Conservation (phyloP, 1,140 invertebrate genomes). For the Pseudoatta argentina region DNA sequence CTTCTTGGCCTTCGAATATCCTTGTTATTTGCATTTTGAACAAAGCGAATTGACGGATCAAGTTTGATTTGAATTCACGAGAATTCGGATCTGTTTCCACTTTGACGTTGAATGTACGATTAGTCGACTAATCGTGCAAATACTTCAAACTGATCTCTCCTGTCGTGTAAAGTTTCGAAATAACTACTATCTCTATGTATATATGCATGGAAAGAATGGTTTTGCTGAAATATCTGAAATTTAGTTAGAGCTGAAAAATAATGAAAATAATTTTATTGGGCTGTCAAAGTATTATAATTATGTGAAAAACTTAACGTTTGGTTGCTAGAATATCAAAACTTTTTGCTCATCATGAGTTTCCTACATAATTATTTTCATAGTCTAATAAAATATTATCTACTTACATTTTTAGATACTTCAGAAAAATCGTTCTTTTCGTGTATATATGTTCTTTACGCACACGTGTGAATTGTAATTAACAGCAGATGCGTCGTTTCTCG, state of each 20-base stretch:
- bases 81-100: background rate
- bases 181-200: constrained; percentile 24
- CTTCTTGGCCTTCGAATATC: background rate
- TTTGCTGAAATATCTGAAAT: too few species aligned
- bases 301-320: too few species aligned
- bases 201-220: background rate
- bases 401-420: too few species aligned
- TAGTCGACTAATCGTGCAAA: constrained; percentile 11
- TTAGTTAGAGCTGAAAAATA: too few species aligned
- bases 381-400: too few species aligned
- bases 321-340: too few species aligned
- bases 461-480: background rate
- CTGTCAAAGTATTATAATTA: too few species aligned
- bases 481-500: background rate
- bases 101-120: constrained; percentile 34
- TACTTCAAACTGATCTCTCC: constrained; percentile 48
- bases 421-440: too few species aligned
- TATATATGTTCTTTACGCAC: background rate
- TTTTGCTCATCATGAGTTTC: too few species aligned
- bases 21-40: constrained; percentile 14
- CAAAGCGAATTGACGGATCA: background rate
- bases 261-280: too few species aligned
- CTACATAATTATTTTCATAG: too few species aligned
- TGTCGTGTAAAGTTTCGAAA: constrained; percentile 57
- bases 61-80: constrained; percentile 6